Evolutionary conservation across 2,797 vertebrate species (phyloP), one percentile per base, ranked within the genome.

Genomic region (Odontamblyopus lacepedii): DNA sequence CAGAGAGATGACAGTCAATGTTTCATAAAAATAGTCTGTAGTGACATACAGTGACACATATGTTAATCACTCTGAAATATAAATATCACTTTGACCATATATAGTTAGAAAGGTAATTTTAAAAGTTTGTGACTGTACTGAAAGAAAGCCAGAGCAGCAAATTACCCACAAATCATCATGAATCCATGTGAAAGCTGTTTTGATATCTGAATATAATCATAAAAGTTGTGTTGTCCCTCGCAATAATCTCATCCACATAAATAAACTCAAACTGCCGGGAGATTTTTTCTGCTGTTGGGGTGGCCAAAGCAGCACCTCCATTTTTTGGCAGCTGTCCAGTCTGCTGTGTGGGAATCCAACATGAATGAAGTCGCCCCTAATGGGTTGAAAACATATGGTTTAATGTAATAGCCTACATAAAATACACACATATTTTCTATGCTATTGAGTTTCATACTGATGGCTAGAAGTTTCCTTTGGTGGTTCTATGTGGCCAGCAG

Each of bases 331-430:
- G 29, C 1, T n/a, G 70, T 76, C 78, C 84, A 85, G 11, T 1
- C 56, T 78, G 61, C 67, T 88, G 67, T 87, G 79, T 90, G 85
- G 78, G 84, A 89, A 90, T 79, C 72, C 50, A 35, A 41, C 18
- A 50, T 78, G 50, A 68, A 72, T 66, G 6, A 59, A 72, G 12
- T 16, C 32, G 56, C 53, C 53, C 53, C 5, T 67, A n/a, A 51
- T 18, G 29, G 8, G 5, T 26, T 38, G 51, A 56, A 68, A 56
- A 12, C 5, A 35, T 38, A 68, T 16, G 11, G 5, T n/a, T 8
- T 15, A 38, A 3, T 48, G 44, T 15, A 16, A 48, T 15, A 15
- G 2, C 7, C 32, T 11, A 57, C 7, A 67, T 32, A 67, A 50
- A 38, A 38, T 9, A 38, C 23, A 75, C 16, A 23, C 63, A 55